A percentile compares a stretch with the other conserved stretches of the same genome.
Conservation (phyloP, 2,888 invertebrate species). For the Cremastobaeus sp. region DNA sequence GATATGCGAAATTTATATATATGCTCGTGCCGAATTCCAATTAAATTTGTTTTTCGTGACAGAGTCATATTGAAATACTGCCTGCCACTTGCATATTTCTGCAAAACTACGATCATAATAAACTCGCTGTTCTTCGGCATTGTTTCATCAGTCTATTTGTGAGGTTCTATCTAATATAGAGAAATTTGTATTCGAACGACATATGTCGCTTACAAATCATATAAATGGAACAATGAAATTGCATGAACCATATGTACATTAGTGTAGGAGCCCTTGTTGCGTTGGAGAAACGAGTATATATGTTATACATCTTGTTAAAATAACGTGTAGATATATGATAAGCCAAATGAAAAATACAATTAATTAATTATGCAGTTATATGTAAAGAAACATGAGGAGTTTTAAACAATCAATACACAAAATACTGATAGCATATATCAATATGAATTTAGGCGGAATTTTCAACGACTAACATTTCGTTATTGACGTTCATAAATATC, state of each 20-base stretch:
- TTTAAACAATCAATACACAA: too few relatives aligned
- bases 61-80: too few relatives aligned
- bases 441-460: too few relatives aligned
- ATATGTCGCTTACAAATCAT: slow-evolving; percentile 43
- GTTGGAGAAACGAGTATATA: slow-evolving; percentile 10
- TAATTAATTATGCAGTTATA: slow-evolving; percentile 19
- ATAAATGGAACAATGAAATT: slow-evolving; percentile 40
- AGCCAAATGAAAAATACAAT: slow-evolving; percentile 15
- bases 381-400: neutral
- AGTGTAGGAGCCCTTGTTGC: slow-evolving; percentile 21
- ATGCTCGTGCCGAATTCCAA: too few relatives aligned
- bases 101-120: neutral
- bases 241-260: slow-evolving; percentile 29
- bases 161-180: slow-evolving; percentile 27
- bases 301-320: slow-evolving; percentile 26
- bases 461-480: too few relatives aligned
- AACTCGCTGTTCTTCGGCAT: neutral
- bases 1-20: too few relatives aligned
- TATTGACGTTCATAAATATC: too few relatives aligned
- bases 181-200: slow-evolving; percentile 37
- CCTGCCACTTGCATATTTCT: neutral
- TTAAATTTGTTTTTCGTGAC: too few relatives aligned
- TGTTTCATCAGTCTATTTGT: slow-evolving; percentile 24
- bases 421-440: too few relatives aligned
- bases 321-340: slow-evolving; percentile 13